Percentiles rank a stretch among this genome's conserved stretches.
These are phyloP conservation scores for Porites rus DNA, from an alignment of 92 coral and sea anemone genomes.

Conservation along the genomic window DNA sequence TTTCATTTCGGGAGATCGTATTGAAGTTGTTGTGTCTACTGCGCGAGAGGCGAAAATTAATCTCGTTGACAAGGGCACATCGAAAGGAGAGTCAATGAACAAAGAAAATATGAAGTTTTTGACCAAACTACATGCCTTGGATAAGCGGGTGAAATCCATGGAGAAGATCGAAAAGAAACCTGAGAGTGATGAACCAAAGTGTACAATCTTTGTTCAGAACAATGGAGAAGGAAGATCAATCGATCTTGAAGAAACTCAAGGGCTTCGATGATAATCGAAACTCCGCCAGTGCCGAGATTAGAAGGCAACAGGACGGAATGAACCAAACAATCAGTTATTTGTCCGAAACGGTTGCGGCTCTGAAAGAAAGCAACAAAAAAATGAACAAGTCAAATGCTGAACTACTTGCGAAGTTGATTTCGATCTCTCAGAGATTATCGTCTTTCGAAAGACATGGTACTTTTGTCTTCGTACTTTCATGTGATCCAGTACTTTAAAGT, in stretches of 20 bases:
- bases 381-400: constrained; percentile 9
- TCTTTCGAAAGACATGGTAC: neutral
- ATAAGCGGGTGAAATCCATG: neutral
- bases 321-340: neutral
- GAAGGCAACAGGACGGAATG: neutral
- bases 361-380: neutral
- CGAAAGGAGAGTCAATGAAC: neutral
- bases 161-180: neutral
- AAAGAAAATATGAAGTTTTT: neutral
- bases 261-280: neutral
- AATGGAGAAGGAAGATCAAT: neutral
- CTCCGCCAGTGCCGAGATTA: neutral
- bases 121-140: neutral
- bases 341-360: neutral
- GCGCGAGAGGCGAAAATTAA: neutral
- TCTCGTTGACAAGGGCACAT: constrained; percentile 8
- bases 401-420: neutral
- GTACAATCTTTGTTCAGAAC: neutral
- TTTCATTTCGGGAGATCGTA: constrained; percentile 28
- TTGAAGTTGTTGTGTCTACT: constrained; percentile 13
- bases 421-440: neutral
- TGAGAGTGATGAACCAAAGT: neutral
- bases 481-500: neutral
- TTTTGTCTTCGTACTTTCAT: neutral
- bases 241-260: neutral